Evolutionary conservation across 2,797 vertebrate genomes (phyloP), one percentile per base, ranked within the genome.

Genomic region (Tiaroga cobitis): DNA sequence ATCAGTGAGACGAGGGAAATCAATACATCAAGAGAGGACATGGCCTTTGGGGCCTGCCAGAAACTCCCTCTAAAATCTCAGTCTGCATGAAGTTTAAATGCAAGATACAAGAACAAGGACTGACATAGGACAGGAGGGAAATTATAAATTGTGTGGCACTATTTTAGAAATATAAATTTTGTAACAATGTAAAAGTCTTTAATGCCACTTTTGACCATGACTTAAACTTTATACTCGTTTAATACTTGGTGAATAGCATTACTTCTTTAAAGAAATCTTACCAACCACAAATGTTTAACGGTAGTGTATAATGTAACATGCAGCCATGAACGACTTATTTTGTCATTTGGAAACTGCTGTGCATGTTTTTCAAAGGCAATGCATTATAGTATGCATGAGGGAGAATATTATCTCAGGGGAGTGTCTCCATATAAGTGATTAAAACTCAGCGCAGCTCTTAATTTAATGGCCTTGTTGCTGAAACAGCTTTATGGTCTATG

Each of bases 401-500:
- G 32, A 78, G 49, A 69, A 39, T 70, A 32, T 73, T 72, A 73
- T 73, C 76, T 80, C 29, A 70, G 39, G 39, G 56, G 76, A 85
- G 16, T 21, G 26, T 72, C 65, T 85, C 21, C 15, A 79, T 72
- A 41, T 39, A 80, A 65, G 83, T 85, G 83, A 85, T 80, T 85
- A 73, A 84, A 85, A 85, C 68, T 63, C 16, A 63, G 76, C 5
- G 21, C 54, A 72, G 83, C 76, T 80, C 54, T 85, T 80, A 72
- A 85, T 80, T 85, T 72, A 85, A 85, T 80, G 68, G 83, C 54
- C 54, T 72, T 79, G 54, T 61, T 85, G 83, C 83, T 80, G 76
- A 85, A 80, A 37, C 83, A 85, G 83, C 83, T 65, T 73, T 72
- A 69, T 46, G 41, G 63, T 70, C 15, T 81, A 39, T 77, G 19